phyloP scores from a whole-genome alignment of 2,797 vertebrate species.

The Gymnocypris eckloni region DNA sequence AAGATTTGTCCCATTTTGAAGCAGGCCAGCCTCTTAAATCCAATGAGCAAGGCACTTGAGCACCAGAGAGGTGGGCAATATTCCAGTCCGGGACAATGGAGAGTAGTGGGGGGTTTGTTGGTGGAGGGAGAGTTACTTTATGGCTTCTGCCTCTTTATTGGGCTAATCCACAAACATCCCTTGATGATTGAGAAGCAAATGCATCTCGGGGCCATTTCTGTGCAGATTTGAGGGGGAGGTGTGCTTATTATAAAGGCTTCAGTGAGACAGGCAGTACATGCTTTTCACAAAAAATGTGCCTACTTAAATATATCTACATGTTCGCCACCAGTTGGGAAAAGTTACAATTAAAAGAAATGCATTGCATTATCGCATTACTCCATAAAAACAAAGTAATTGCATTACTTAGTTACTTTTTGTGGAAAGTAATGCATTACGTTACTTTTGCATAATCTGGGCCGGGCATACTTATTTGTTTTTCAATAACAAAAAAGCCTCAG shows the following conservation, averaged over 20 bases:
- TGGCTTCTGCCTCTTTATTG: conserved; percentile 37
- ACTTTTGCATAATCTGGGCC: not conserved
- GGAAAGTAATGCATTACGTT: not conserved
- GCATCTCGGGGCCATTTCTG: conserved; percentile 13
- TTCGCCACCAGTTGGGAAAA: conserved; percentile 60
- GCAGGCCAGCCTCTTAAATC: conserved; percentile 16
- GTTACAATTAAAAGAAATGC: not conserved
- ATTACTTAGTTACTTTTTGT: not conserved
- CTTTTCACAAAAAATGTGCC: conserved; percentile 57
- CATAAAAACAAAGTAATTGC: not conserved
- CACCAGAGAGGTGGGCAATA: conserved; percentile 31
- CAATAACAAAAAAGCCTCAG: not conserved
- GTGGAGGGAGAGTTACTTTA: conserved; percentile 32
- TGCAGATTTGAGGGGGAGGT: conserved; percentile 7
- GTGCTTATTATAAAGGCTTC: conserved; percentile 16
- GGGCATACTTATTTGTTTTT: not conserved
- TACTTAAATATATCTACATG: conserved; percentile 60
- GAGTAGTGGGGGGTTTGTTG: conserved; percentile 8
- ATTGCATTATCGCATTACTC: not conserved
- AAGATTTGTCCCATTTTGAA: not conserved
- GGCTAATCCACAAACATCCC: conserved; percentile 32
- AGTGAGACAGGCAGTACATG: conserved; percentile 64
- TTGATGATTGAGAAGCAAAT: conserved; percentile 18
- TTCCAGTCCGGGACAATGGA: conserved; percentile 35
- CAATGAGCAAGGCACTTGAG: conserved; percentile 68